phyloP scores from a whole-genome alignment of 2,888 invertebrate species.

The Netelia virgata region DNA sequence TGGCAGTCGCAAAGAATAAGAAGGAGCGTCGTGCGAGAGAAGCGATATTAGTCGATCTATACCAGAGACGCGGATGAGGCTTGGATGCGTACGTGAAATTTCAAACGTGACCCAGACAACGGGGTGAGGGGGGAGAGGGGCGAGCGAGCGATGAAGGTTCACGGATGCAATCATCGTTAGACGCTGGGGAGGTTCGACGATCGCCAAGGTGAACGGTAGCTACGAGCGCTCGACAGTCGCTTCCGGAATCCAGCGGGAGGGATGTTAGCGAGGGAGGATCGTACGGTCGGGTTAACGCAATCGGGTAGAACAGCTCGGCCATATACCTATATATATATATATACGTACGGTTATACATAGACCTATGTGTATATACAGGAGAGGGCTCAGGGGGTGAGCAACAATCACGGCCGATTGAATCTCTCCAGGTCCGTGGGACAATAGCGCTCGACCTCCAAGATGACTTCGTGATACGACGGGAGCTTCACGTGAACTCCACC shows the following conservation, averaged over 20 bases:
- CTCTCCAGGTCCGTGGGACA: conserved; percentile 68
- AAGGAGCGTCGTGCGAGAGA: neutral
- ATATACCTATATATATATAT: conserved; percentile 15
- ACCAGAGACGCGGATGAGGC: conserved; percentile 25
- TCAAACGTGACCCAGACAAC: conserved; percentile 76
- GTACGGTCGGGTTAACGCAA: conserved; percentile 64
- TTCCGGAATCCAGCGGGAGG: conserved; percentile 48
- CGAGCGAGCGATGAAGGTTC: conserved; percentile 60
- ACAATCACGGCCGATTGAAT: conserved; percentile 82
- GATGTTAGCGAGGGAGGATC: conserved; percentile 54
- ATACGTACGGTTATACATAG: neutral
- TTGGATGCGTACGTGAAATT: conserved; percentile 73
- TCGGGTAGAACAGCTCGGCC: conserved; percentile 44
- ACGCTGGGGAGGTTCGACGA: conserved; percentile 70
- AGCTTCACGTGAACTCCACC: conserved; percentile 33
- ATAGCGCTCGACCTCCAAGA: conserved; percentile 70
- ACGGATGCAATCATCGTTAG: conserved; percentile 79
- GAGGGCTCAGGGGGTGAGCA: conserved; percentile 73
- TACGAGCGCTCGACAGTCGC: conserved; percentile 48
- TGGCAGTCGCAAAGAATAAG: neutral
- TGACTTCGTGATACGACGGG: conserved; percentile 71
- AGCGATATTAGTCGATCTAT: conserved; percentile 25
- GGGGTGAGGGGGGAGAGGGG: conserved; percentile 52
- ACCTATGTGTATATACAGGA: conserved; percentile 37
- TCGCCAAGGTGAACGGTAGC: conserved; percentile 60